Evolutionary conservation across 2,113 vertebrate species (phyloP), one percentile per base, ranked within the genome.

Genomic region (Elachura formosa): DNA sequence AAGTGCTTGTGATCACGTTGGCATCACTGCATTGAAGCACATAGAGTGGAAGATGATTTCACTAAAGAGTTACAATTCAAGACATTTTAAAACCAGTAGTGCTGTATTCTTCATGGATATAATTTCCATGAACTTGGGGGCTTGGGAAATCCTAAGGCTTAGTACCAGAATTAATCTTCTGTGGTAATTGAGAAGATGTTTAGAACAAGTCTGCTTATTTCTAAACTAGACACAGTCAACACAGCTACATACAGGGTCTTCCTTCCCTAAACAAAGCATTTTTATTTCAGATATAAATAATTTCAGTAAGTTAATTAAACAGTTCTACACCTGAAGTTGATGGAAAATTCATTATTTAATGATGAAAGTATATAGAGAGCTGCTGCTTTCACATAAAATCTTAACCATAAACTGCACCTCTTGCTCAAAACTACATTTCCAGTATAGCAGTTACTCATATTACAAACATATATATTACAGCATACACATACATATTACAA

Each of bases 171-270:
- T 41, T 68, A 45, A 20, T 67, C 20, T 56, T 52, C 11, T 73
- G 3, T 64, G n/a, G 3, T 63, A 81, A 81, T 6, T 69, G 4
- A 45, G 19, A 81, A 36, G 24, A 59, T 1, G 0, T 48, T 69
- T 72, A 51, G 31, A 80, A 48, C 9, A 48, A 52, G 6, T 14
- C 41, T 9, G 1, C 11, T 68, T 48, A 48, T 61, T 85, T 83
- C 33, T 66, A 52, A 81, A 41, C 3, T 18, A 43, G 71, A 67
- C 3, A 4, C 69, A 82, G 28, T 12, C 31, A 18, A 40, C 18
- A n/a, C 9, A 75, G 15, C 24, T n/a, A 36, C 6, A n/a, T 2
- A 1, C 13, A 75, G 24, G 6, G 29, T 0, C 2, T 14, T 34
- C 4, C 3, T 7, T 20, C 29, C 38, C 22, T 4, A 5, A 20